Conservation (phyloP, 2,888 invertebrate genomes). For the Pelosia muscerda region DNA sequence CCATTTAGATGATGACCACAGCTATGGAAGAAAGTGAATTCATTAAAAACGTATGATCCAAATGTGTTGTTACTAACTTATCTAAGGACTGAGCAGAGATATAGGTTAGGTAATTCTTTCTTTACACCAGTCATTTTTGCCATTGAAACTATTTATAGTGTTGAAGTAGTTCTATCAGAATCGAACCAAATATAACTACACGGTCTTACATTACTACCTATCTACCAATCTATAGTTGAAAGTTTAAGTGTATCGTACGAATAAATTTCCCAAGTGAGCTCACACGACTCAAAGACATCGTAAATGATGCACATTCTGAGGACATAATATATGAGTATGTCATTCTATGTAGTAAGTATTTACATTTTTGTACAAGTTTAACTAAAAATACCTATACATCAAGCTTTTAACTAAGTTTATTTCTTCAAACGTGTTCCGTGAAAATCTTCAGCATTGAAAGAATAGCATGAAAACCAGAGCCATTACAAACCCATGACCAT, state of each 20-base stretch:
- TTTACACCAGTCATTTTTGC: background rate
- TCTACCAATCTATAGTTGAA: background rate
- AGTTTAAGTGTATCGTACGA: background rate
- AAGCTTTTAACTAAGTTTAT: background rate
- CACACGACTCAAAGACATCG: no score
- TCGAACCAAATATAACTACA: background rate
- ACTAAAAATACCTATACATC: background rate
- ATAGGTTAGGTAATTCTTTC: background rate
- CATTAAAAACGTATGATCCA: background rate
- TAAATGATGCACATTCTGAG: no score
- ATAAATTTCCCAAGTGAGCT: background rate
- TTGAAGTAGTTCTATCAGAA: background rate
- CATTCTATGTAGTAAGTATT: no score
- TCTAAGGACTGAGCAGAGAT: no score
- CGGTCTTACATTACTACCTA: background rate
- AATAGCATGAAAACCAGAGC: background rate
- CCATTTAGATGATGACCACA: constrained; percentile 97
- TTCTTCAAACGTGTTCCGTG: background rate
- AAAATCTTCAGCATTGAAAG: background rate
- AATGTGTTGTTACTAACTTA: no score
- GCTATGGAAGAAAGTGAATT: constrained; percentile 74
- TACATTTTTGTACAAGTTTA: background rate
- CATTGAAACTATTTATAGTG: background rate
- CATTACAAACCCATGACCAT: constrained; percentile 12
- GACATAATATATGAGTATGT: no score